phyloP scores from a whole-genome alignment of 1,140 invertebrate species.

The Monomorium pharaonis region DNA sequence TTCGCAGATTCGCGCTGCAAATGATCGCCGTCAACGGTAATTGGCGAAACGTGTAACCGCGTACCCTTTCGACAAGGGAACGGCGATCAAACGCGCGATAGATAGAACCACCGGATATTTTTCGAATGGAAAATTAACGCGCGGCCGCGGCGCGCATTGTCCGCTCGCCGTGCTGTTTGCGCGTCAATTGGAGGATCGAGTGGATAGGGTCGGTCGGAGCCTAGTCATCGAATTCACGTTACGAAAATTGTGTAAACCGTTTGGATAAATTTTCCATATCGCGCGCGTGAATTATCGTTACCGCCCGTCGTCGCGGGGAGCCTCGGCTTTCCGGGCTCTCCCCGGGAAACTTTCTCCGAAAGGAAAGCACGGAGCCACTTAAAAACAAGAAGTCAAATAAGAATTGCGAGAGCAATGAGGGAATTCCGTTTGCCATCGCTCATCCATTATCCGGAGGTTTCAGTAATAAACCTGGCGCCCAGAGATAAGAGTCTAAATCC shows the following conservation, averaged over 20 bases:
- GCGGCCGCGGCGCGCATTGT: background rate
- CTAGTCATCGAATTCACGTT: background rate
- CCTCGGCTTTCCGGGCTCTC: background rate
- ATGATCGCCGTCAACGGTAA: slow-evolving; percentile 30
- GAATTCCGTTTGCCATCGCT: slow-evolving; percentile 13
- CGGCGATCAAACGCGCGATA: background rate
- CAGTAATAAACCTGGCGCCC: slow-evolving; percentile 29
- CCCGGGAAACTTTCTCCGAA: no score
- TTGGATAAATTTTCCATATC: background rate
- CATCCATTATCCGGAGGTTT: slow-evolving; percentile 2
- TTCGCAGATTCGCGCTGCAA: background rate
- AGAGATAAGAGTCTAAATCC: slow-evolving; percentile 36
- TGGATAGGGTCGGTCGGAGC: background rate
- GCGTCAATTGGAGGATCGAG: background rate
- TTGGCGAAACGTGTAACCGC: slow-evolving; percentile 45
- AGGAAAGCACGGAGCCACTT: background rate
- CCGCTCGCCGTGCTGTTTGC: slow-evolving; percentile 31
- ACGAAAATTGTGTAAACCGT: background rate
- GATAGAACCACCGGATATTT: slow-evolving; percentile 21
- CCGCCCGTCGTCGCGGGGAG: background rate
- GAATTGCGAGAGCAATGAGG: background rate
- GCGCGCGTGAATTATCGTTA: background rate
- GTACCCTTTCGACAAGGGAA: background rate
- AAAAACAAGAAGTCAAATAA: background rate
- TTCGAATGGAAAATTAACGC: slow-evolving; percentile 6